These are phyloP conservation scores for Brachypteracias leptosomus DNA, from an alignment of 2,113 vertebrate genomes.

Conservation along the genomic window DNA sequence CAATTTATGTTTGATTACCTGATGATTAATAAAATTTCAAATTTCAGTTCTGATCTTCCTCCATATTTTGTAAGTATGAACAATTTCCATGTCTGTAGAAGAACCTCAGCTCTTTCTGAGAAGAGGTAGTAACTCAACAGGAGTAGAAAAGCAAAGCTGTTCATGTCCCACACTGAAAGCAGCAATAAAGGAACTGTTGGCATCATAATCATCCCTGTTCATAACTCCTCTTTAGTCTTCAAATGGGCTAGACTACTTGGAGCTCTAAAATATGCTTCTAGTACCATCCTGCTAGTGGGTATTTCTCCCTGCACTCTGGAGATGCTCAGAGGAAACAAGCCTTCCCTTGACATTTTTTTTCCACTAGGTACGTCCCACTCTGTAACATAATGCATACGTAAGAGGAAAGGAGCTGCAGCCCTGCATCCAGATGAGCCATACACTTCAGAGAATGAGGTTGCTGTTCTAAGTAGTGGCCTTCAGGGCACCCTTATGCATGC, in stretches of 20 bases:
- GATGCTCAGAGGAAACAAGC: neutral
- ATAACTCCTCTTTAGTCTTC: neutral
- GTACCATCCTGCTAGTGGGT: neutral
- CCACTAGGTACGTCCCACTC: fast-evolving
- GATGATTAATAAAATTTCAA: conserved; percentile 29
- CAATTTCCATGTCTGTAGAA: neutral
- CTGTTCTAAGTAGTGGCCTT: neutral
- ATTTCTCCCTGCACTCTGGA: neutral
- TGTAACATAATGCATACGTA: neutral
- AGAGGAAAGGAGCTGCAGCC: neutral
- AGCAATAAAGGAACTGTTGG: neutral
- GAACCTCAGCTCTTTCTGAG: neutral
- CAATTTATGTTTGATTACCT: conserved; percentile 27
- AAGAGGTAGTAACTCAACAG: neutral
- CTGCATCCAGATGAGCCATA: neutral
- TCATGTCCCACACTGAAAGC: neutral
- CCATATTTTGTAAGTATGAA: neutral
- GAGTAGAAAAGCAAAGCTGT: neutral
- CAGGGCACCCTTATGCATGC: neutral
- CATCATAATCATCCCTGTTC: neutral
- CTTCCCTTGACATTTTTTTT: neutral
- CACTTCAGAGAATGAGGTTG: neutral
- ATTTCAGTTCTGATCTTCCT: neutral
- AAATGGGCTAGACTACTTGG: neutral
- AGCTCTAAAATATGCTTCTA: neutral